Evolutionary conservation across 1,140 invertebrate species (phyloP).

Genomic region (Procambarus clarkii): DNA sequence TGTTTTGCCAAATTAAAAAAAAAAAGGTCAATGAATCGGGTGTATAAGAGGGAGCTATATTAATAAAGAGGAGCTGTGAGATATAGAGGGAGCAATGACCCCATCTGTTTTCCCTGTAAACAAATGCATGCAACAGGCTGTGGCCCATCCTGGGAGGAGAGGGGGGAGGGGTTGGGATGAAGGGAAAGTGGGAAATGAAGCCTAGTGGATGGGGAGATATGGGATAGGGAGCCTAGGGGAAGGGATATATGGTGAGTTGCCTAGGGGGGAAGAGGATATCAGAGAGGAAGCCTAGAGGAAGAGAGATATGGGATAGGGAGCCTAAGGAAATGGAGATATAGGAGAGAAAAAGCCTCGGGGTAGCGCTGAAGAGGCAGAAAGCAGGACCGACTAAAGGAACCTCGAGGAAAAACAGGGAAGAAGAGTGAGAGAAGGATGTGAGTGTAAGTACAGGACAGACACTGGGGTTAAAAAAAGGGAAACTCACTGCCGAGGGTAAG

Average conservation of each 20-base stretch:
- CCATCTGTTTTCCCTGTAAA: conserved; percentile 26
- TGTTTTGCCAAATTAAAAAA: too few species aligned
- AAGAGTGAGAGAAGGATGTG: background rate
- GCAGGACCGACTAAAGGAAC: background rate
- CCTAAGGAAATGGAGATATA: background rate
- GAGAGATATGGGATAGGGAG: background rate
- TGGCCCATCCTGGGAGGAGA: conserved; percentile 18
- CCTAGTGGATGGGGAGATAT: background rate
- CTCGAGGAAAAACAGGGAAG: background rate
- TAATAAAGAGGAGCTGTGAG: background rate
- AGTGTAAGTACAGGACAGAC: background rate
- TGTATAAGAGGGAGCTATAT: conserved; percentile 5
- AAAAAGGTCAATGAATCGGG: too few species aligned
- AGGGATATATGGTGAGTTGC: background rate
- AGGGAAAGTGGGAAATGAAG: conserved; percentile 5
- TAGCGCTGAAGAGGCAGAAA: background rate
- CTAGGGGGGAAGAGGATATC: background rate
- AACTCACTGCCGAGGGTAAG: background rate
- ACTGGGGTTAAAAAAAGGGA: background rate
- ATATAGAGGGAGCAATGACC: conserved; percentile 20
- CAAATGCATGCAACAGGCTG: conserved; percentile 42
- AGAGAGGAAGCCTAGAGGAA: background rate
- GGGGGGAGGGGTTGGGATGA: background rate
- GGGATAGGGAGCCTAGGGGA: background rate
- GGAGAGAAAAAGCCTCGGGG: background rate